These are phyloP conservation scores for Austrofundulus limnaeus DNA, from an alignment of 2,113 vertebrate species.

Conservation along the genomic window DNA sequence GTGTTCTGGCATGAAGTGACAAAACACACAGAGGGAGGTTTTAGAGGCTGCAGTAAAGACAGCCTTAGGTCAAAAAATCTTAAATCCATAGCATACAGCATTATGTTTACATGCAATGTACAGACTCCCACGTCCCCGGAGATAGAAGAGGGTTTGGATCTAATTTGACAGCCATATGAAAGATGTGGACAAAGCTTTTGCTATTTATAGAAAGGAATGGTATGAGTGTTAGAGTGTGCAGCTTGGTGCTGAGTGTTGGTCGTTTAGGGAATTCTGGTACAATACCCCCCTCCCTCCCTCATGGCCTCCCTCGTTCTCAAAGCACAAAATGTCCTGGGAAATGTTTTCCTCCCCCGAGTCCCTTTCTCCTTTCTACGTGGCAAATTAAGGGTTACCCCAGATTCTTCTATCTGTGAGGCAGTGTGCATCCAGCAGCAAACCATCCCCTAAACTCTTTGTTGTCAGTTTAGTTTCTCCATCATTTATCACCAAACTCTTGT, in stretches of 20 bases:
- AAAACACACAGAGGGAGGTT: conserved; percentile 39
- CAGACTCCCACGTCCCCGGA: conserved; percentile 23
- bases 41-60: conserved; percentile 19
- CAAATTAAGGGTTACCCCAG: conserved; percentile 46
- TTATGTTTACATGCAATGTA: conserved; percentile 27
- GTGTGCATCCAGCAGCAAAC: conserved; percentile 2
- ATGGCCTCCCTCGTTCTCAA: conserved; percentile 21
- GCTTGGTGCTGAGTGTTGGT: conserved; percentile 44
- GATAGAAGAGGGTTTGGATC: conserved; percentile 27
- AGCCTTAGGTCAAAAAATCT: conserved; percentile 37
- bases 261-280: conserved; percentile 57
- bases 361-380: conserved; percentile 13
- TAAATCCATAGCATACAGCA: conserved; percentile 27
- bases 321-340: conserved; percentile 71
- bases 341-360: conserved; percentile 40
- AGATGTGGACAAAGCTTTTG: conserved; percentile 60
- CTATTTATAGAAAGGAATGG: conserved; percentile 72
- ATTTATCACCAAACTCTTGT: conserved; percentile 7
- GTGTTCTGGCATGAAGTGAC: conserved; percentile 30
- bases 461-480: conserved; percentile 8
- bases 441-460: too few species aligned
- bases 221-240: conserved; percentile 22
- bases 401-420: conserved; percentile 21
- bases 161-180: conserved; percentile 62
- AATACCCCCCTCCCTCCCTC: conserved; percentile 20